phyloP scores from a whole-genome alignment of 2,113 vertebrate species.

The Laticauda laticaudata region DNA sequence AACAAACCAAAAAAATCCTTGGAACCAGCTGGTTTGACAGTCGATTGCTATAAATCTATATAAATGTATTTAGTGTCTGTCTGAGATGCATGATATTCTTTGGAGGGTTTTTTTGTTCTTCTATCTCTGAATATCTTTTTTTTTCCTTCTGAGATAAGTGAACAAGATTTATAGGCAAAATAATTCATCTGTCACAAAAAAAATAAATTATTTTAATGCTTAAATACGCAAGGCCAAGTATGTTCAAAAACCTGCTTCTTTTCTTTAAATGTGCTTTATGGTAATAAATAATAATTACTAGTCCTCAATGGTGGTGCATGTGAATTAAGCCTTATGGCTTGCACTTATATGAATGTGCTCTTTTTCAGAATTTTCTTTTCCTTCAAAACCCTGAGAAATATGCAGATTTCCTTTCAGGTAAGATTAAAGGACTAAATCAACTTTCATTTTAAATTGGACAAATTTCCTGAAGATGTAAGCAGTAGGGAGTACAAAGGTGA shows the following conservation, averaged over 20 bases:
- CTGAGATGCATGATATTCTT: neutral
- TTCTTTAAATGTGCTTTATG: neutral
- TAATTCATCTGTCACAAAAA: neutral
- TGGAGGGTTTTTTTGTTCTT: neutral
- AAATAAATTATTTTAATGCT: neutral
- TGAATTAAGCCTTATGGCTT: neutral
- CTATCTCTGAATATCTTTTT: neutral
- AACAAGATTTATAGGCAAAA: neutral
- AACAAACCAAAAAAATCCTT: neutral
- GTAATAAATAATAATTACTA: neutral
- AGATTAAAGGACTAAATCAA: neutral
- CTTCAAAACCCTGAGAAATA: neutral
- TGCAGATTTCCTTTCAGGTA: neutral
- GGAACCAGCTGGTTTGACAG: neutral
- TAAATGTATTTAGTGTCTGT: neutral
- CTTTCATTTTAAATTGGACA: neutral
- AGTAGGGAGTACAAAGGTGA: neutral
- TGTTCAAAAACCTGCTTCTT: neutral
- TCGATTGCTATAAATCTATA: conserved; percentile 7
- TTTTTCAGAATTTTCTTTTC: neutral
- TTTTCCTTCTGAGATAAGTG: conserved; percentile 1
- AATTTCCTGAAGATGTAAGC: neutral
- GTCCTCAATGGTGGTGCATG: neutral
- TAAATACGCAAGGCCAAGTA: neutral
- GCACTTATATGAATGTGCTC: neutral